Conservation (phyloP, 2,888 invertebrate species). For the Allolobophora icterica region DNA sequence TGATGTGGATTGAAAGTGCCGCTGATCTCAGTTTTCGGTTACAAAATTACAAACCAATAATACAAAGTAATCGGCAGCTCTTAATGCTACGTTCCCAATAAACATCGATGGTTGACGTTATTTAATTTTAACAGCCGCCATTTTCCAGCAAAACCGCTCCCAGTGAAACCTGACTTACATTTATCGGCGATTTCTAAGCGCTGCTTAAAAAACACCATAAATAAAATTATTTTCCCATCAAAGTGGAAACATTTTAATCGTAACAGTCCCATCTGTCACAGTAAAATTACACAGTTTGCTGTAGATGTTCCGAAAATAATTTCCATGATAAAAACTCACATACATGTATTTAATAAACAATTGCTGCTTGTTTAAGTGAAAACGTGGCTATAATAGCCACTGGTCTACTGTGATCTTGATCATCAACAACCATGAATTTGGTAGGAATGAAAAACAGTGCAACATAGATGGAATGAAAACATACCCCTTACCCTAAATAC, state of each 20-base stretch:
- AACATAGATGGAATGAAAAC: not conserved
- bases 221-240: not conserved
- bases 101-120: no score
- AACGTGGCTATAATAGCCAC: not conserved
- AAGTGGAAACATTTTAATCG: not conserved
- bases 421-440: no score
- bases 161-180: no score
- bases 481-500: not conserved
- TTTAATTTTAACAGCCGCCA: no score
- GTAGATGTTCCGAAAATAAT: not conserved
- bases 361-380: not conserved
- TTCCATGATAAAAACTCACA: not conserved
- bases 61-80: no score
- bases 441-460: constrained; percentile 1
- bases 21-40: no score
- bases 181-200: no score
- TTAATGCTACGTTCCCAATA: no score
- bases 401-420: no score
- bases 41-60: no score
- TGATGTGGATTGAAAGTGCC: no score
- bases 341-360: not conserved
- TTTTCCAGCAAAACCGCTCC: no score
- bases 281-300: not conserved
- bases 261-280: not conserved
- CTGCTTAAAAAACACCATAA: not conserved